These are phyloP conservation scores for Sicus ferrugineus DNA, from an alignment of 2,888 invertebrate genomes.

Conservation along the genomic window DNA sequence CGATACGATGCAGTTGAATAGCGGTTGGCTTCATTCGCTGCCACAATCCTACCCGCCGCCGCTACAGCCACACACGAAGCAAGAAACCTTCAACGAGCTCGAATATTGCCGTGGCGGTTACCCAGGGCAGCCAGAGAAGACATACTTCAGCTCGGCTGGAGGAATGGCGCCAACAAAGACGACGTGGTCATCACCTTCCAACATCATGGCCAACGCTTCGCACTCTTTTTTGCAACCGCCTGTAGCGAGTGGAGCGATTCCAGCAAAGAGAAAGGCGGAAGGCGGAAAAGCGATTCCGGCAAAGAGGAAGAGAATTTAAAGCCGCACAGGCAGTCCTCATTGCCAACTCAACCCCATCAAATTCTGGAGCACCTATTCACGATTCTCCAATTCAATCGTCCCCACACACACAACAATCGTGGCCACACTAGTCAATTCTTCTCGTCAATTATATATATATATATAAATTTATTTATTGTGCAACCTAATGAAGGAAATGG, in stretches of 20 bases:
- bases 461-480: too few relatives aligned
- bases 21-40: conserved; percentile 18
- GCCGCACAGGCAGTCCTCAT: conserved; percentile 41
- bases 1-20: conserved; percentile 7
- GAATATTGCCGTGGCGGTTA: conserved; percentile 72
- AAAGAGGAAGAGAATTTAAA: conserved; percentile 58
- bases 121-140: conserved; percentile 70
- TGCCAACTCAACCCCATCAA: conserved; percentile 41
- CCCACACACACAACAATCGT: conserved; percentile 32
- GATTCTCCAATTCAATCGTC: conserved; percentile 29
- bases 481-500: too few relatives aligned
- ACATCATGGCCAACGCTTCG: conserved; percentile 58
- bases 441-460: too few relatives aligned
- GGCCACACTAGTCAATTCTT: too few relatives aligned
- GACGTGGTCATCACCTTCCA: conserved; percentile 55
- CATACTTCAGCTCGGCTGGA: conserved; percentile 69
- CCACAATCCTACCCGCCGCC: conserved; percentile 41
- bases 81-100: conserved; percentile 71
- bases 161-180: conserved; percentile 70
- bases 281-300: conserved; percentile 62
- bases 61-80: conserved; percentile 50
- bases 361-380: conserved; percentile 40
- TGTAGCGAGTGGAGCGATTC: conserved; percentile 67
- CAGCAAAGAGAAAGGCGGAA: too few relatives aligned
- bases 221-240: conserved; percentile 59